A percentile compares a stretch with the other conserved stretches of the same genome.
These are phyloP conservation scores for Hephaestus fuliginosus DNA, from an alignment of 2,797 vertebrate genomes.

Conservation along the genomic window DNA sequence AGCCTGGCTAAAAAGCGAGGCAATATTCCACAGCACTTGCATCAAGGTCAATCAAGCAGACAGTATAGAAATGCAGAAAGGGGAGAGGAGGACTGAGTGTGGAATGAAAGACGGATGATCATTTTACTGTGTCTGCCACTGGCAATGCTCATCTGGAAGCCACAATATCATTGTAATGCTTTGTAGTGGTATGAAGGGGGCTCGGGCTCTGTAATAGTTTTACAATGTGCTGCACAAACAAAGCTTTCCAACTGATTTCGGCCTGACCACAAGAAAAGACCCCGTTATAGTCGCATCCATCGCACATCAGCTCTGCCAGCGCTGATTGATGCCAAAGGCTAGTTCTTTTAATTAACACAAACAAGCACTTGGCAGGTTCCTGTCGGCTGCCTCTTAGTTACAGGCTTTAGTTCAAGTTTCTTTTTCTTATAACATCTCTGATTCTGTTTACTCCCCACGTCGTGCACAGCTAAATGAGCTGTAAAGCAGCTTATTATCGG, in stretches of 20 bases:
- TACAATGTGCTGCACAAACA: constrained; percentile 56
- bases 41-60: constrained; percentile 25
- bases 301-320: constrained; percentile 3
- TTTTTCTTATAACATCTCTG: neutral
- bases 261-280: constrained; percentile 58
- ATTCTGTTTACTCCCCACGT: neutral
- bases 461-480: constrained; percentile 30
- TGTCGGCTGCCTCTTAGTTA: neutral
- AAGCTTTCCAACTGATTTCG: constrained; percentile 58
- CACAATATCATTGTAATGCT: constrained; percentile 52
- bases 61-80: constrained; percentile 18
- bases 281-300: constrained; percentile 33
- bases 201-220: constrained; percentile 39
- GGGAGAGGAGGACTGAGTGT: constrained; percentile 1
- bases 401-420: neutral
- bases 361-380: constrained; percentile 17
- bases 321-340: constrained; percentile 36
- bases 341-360: constrained; percentile 47
- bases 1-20: neutral
- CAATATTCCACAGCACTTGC: constrained; percentile 12
- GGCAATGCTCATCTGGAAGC: constrained; percentile 58
- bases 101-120: constrained; percentile 32
- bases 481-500: constrained; percentile 33
- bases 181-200: constrained; percentile 57
- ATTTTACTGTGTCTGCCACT: constrained; percentile 56